phyloP scores from a whole-genome alignment of 2,113 vertebrate species.

The Chascanopsetta lugubris region DNA sequence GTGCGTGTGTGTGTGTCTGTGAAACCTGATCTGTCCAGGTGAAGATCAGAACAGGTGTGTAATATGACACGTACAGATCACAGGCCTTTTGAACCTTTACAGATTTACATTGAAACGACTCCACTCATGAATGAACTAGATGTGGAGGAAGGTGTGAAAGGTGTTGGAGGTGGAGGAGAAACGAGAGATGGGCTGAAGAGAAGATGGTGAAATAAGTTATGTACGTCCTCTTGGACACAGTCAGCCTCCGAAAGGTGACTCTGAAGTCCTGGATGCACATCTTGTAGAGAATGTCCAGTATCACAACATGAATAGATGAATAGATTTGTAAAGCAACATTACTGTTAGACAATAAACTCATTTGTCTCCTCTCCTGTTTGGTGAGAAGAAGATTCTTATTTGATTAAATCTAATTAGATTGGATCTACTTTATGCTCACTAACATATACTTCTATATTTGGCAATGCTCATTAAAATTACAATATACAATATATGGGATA shows the following conservation, averaged over 20 bases:
- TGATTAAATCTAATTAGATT: no score
- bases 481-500: no score
- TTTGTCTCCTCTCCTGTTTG: no score
- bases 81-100: slow-evolving; percentile 21
- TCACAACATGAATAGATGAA: no score
- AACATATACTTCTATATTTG: no score
- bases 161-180: not conserved
- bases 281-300: no score
- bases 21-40: not conserved
- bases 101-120: slow-evolving; percentile 40
- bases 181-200: not conserved
- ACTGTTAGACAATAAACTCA: no score
- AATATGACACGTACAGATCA: slow-evolving; percentile 52
- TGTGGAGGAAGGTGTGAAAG: slow-evolving; percentile 3
- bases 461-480: no score
- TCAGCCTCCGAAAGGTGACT: not conserved
- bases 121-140: slow-evolving; percentile 50
- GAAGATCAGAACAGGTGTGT: slow-evolving; percentile 58
- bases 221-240: not conserved
- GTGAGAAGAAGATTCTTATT: no score
- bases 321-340: no score
- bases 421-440: no score
- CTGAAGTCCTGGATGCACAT: not conserved
- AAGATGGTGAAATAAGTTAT: no score
- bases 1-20: not conserved